phyloP scores from a whole-genome alignment of 2,113 vertebrate genomes.

The Daboia siamensis region DNA sequence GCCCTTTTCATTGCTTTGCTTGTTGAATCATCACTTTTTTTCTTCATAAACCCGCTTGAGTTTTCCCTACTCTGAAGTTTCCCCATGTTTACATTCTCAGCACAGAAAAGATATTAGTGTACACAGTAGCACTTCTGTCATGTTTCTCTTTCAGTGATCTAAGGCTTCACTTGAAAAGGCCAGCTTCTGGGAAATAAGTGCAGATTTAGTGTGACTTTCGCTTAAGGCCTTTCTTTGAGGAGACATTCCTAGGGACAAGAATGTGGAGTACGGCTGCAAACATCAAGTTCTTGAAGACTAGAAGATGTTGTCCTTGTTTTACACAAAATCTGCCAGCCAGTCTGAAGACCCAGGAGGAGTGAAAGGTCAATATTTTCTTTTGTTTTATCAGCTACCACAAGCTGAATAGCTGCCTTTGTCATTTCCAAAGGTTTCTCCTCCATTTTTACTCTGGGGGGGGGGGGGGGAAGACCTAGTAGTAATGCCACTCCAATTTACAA shows the following conservation, averaged over 20 bases:
- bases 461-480: not conserved
- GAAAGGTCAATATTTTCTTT: slow-evolving; percentile 55
- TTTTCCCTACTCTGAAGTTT: slow-evolving; percentile 34
- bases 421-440: not conserved
- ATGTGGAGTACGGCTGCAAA: slow-evolving; percentile 11
- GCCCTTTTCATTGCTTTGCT: not conserved
- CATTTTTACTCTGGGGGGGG: not conserved
- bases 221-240: slow-evolving; percentile 17
- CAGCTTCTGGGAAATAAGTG: slow-evolving; percentile 28
- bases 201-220: slow-evolving; percentile 6
- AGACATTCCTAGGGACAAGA: slow-evolving; percentile 9
- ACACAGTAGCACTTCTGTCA: slow-evolving; percentile 9
- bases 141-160: slow-evolving; percentile 22
- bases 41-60: not conserved
- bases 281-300: not conserved
- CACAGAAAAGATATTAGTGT: slow-evolving; percentile 35
- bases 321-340: slow-evolving; percentile 22
- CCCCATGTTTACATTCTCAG: slow-evolving; percentile 25
- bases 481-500: not conserved
- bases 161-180: slow-evolving; percentile 51
- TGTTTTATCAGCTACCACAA: slow-evolving; percentile 1
- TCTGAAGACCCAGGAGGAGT: slow-evolving; percentile 24
- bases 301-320: slow-evolving; percentile 29
- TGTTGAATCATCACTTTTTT: slow-evolving; percentile 19
- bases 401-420: not conserved